phyloP scores from a whole-genome alignment of 2,113 vertebrate genomes.

The Sinocyclocheilus anophthalmus region DNA sequence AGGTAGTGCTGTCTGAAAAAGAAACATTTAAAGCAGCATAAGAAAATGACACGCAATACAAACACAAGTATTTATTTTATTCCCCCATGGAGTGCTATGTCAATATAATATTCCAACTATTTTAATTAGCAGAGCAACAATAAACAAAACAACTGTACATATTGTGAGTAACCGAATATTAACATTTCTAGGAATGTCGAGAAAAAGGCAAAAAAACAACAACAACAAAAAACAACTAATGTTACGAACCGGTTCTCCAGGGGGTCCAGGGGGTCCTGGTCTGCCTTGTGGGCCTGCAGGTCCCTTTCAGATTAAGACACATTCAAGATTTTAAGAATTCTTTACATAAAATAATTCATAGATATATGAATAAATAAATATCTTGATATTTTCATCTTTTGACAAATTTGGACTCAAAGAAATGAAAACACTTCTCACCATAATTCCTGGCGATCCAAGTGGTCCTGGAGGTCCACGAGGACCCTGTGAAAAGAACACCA shows the following conservation, averaged over 20 bases:
- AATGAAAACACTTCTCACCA: conserved; percentile 74
- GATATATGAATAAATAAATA: neutral
- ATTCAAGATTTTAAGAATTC: conserved; percentile 10
- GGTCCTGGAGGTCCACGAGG: conserved; percentile 83
- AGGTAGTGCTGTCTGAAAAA: conserved; percentile 87
- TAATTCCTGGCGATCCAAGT: conserved; percentile 80
- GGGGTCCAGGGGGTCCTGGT: conserved; percentile 89
- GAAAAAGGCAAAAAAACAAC: neutral
- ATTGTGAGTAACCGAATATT: neutral
- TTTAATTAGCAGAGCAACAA: neutral
- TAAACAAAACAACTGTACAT: neutral
- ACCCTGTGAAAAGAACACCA: conserved; percentile 73
- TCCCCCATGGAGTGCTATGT: neutral
- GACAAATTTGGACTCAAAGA: neutral
- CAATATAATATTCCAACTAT: neutral
- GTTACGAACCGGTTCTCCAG: conserved; percentile 91
- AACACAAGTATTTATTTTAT: neutral
- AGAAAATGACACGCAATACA: conserved; percentile 16
- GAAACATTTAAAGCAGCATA: neutral
- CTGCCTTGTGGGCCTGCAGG: conserved; percentile 87
- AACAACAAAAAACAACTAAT: conserved; percentile 7
- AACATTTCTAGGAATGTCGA: neutral
- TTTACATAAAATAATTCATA: neutral
- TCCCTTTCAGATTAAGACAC: conserved; percentile 77
- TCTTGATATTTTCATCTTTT: neutral